Base-by-base conservation (phyloP, 2,797 vertebrate species). In the Pangasius mekongensis region DNA sequence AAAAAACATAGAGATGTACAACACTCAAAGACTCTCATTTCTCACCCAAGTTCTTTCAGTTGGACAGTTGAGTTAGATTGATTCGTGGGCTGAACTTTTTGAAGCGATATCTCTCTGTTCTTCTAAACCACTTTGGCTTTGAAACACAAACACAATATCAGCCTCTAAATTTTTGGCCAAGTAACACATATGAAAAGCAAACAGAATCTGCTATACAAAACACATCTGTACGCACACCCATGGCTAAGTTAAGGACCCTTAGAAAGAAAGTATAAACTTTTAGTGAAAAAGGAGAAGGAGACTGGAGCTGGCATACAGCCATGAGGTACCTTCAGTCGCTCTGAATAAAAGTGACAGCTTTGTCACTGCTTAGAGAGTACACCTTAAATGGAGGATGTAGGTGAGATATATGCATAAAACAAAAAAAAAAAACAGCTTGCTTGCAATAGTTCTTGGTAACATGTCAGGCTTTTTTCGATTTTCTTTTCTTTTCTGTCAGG, bases 281-380 rank as follows among this genome's bases (percentile, higher is more conserved):
- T 49, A 85, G 84, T 64, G 80, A 87, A 39, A 39, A 43, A 24
- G 47, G 56, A 69, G 77, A 54, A 84, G 3, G 52, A 22, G 33
- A 77, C 30, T 76, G 71, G 52, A 86, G 87, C 52, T 87, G 84
- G 67, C 84, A 54, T 13, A 3, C 56, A 80, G 78, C 87, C 71
- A 87, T 74, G 74, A 24, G 52, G 56, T 71, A 54, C 36, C 62
- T 66, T 66, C 67, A 49, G 67, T 83, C 33, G 49, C 39, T 1
- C 74, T 8, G 52, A 81, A 89, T 89, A 18, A 89, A 86, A 87
- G 69, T 64, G 67, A 74, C 43, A 86, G 60, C 78, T 78, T 89
- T 76, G 58, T 71, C 74, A 54, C 83, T 71, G 47, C 67, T 60
- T 64, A 86, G 67, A 84, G 78, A 84, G 2, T 9, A 62, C 36